Conservation (phyloP, 2,797 vertebrate species). For the Mallotus villosus region DNA sequence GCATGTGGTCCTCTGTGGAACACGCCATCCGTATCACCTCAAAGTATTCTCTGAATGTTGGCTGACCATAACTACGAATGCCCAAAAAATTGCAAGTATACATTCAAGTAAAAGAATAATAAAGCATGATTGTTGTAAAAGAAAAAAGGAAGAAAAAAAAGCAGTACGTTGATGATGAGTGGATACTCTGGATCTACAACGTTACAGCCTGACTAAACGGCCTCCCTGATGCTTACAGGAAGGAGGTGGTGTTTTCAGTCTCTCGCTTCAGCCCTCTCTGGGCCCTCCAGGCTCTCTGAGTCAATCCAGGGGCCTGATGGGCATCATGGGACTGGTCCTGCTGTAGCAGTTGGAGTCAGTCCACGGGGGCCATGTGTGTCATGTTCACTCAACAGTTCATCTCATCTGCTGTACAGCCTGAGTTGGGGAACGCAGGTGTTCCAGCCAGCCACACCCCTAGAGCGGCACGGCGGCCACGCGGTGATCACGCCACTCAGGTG, state of each 20-base stretch:
- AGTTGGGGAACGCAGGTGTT: slow-evolving; percentile 28
- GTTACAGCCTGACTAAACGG: too few species aligned
- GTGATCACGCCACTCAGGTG: background rate
- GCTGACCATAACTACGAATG: too few species aligned
- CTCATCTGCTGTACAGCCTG: background rate
- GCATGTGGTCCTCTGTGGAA: background rate
- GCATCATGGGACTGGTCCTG: background rate
- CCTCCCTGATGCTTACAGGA: background rate
- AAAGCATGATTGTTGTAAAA: too few species aligned
- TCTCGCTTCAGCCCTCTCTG: background rate
- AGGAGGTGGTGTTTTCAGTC: background rate
- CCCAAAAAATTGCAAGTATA: too few species aligned
- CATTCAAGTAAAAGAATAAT: too few species aligned
- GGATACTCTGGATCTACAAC: too few species aligned
- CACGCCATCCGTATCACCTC: background rate
- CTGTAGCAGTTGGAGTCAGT: background rate
- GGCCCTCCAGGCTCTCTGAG: slow-evolving; percentile 6
- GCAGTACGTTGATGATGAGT: too few species aligned
- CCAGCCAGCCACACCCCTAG: background rate
- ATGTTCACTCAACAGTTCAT: slow-evolving; percentile 18
- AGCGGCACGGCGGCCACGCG: background rate
- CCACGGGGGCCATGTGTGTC: slow-evolving; percentile 23
- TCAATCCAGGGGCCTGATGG: background rate
- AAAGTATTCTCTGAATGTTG: too few species aligned
- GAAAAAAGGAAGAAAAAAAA: too few species aligned